These are phyloP conservation scores for Gymnoscelis rufifasciata DNA, from an alignment of 2,888 invertebrate species.

Conservation along the genomic window DNA sequence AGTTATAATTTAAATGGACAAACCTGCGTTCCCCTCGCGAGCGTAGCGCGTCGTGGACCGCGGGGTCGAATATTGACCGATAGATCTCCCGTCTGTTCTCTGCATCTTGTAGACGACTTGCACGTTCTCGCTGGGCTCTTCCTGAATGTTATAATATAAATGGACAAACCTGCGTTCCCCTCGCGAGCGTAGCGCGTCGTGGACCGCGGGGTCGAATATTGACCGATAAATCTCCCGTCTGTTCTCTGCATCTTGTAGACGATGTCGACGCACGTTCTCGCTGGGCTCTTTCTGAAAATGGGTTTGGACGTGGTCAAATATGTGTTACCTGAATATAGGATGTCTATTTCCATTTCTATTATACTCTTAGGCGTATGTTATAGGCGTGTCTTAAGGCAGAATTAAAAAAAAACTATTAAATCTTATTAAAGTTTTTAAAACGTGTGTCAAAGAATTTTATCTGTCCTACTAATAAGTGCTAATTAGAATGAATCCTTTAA, in stretches of 20 bases:
- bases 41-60: slow-evolving; percentile 89
- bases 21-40: slow-evolving; percentile 90
- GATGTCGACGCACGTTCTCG: slow-evolving; percentile 81
- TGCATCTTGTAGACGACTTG: slow-evolving; percentile 81
- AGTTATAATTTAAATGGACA: too few species aligned
- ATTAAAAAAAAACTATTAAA: too few species aligned
- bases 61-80: slow-evolving; percentile 92
- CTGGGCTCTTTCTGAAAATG: slow-evolving; percentile 76
- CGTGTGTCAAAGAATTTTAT: too few species aligned
- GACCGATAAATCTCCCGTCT: slow-evolving; percentile 91
- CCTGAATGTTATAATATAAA: background rate
- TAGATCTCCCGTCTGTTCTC: slow-evolving; percentile 90
- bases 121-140: background rate
- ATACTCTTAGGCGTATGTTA: too few species aligned
- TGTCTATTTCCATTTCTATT: too few species aligned
- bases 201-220: slow-evolving; percentile 90
- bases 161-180: slow-evolving; percentile 84
- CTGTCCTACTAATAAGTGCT: too few species aligned
- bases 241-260: slow-evolving; percentile 86
- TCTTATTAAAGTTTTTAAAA: too few species aligned
- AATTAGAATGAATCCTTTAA: too few species aligned
- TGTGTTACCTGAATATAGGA: too few species aligned
- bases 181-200: slow-evolving; percentile 89
- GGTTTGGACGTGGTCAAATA: too few species aligned
- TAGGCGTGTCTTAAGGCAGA: too few species aligned